Conservation (phyloP, 2,113 vertebrate species). For the Lophotis ruficrista region DNA sequence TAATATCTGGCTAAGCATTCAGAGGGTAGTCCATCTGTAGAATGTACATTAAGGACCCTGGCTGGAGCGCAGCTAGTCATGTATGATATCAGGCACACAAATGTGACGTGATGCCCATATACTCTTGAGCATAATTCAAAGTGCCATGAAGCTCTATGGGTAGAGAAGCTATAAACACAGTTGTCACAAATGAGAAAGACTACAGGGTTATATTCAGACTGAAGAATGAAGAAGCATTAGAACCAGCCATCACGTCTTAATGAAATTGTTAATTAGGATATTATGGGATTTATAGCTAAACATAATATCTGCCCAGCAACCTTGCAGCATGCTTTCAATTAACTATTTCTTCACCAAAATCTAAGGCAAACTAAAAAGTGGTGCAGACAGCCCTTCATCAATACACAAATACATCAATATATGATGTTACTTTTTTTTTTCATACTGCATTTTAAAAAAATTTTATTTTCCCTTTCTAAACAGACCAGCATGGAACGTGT, state of each 20-base stretch:
- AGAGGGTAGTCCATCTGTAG: slow-evolving; percentile 74
- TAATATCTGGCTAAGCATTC: slow-evolving; percentile 82
- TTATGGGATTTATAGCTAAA: slow-evolving; percentile 68
- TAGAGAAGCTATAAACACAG: slow-evolving; percentile 87
- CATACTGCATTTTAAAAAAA: not conserved
- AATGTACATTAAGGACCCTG: slow-evolving; percentile 78
- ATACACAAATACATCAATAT: not conserved
- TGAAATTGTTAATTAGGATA: slow-evolving; percentile 81
- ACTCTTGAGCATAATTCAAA: slow-evolving; percentile 90
- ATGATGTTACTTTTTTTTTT: not conserved
- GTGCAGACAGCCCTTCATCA: not conserved
- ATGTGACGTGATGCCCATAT: slow-evolving; percentile 91
- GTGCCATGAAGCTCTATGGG: slow-evolving; percentile 85
- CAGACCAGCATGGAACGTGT: slow-evolving; percentile 36
- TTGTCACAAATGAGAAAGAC: slow-evolving; percentile 88
- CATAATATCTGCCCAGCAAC: slow-evolving; percentile 48
- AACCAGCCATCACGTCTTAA: slow-evolving; percentile 73
- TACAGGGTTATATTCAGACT: slow-evolving; percentile 74
- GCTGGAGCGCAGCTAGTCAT: slow-evolving; percentile 76
- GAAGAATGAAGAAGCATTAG: slow-evolving; percentile 61
- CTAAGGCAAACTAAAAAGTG: not conserved
- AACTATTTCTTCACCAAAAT: slow-evolving; percentile 55
- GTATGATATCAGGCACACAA: slow-evolving; percentile 86
- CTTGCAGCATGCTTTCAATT: slow-evolving; percentile 58
- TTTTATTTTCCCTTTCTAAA: not conserved